Base-by-base conservation (phyloP, 1,140 invertebrate species). In the Aleiodes sp. region DNA sequence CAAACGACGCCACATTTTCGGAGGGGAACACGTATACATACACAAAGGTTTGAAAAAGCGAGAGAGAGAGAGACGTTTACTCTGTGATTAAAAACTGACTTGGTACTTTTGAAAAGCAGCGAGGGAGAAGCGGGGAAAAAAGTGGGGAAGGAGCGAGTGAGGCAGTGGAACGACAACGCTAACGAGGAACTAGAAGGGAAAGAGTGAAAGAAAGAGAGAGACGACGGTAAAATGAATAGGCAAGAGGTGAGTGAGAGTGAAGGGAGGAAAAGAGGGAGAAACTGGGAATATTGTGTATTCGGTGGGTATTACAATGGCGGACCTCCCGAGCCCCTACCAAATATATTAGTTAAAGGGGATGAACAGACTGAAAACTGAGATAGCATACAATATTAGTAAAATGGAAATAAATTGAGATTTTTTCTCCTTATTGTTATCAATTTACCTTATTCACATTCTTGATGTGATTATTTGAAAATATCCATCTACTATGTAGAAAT, bases 331-430 rank as follows among this genome's bases (percentile, higher is more conserved):
- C 71, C 70, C 75, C n/a, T n/a, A n/a, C 57, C 70, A 78, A 76
- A 78, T 80, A 78, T 78, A 80, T 78, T 76, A 78, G 75, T 78
- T 78, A 78, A 80, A 78, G 75, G 76, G 74, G 73, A 77, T 77
- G 72, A 66, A 65, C 75, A 68, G 72, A 71, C 70, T 59, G 62
- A 29, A 26, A 70, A 62, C 12, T 61, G 39, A n/a, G 12, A 56
- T 56, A 8, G 14, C 9, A 16, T 21, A 6, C 21, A 9, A 56
- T 21, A 6, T 56, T 56, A 21, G 4, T 7, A 16, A 8, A 10
- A 8, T 56, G 21, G 46, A 10, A 21, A 19, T 9, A 35, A 6
- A 35, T 35, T 35, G 31, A 6, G 10, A 35, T 41, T 12, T 14
- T 6, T 41, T 41, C 37, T 41, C 37, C 37, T 1, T 16, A 43